Evolutionary conservation across 2,797 vertebrate species (phyloP), one percentile per base, ranked within the genome.

Genomic region (Sphenodon punctatus): DNA sequence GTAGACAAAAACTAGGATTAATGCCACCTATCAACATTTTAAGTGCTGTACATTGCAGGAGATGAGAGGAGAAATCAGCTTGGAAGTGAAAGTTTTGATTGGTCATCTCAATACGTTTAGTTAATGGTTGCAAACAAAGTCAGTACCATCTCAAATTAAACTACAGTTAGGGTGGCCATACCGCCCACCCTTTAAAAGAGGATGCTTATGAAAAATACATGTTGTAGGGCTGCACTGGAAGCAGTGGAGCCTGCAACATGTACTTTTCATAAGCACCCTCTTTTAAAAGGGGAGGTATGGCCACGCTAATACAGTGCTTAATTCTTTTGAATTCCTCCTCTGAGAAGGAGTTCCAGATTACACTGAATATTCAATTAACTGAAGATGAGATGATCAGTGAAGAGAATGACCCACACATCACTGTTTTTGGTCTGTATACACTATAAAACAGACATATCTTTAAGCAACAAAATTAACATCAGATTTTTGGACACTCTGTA

Each of bases 61-160:
- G 39, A 0, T 68, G 64, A 78, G 67, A 59, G 71, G 76, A 4
- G 34, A 16, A 41, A 65, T 8, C 17, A 67, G 14, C 22, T 4
- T 5, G 11, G 65, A 75, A 45, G 45, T 39, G 84, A 67, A 70
- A 73, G 67, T 70, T 56, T 16, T n/a, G n/a, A 8, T 34, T 67
- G 8, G 17, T 25, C 73, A 69, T 49, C 34, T 70, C 56, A 80
- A 32, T 1, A 3, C 16, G 55, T 16, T 68, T 36, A 59, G 70
- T 70, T 43, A 64, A 17, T 80, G 27, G 19, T 30, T 66, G 53
- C 23, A 38, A 17, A n/a, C 41, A 22, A 7, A 9, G 7, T 58
- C 34, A 48, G 4, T 32, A 67, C 6, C 34, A 56, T 10, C 75
- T 36, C 53, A 67, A 86, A 67, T n/a, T 9, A 13, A 67, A 2